These are phyloP conservation scores for Drosophila parthenogenetica DNA, from an alignment of 2,888 invertebrate species.

Conservation along the genomic window DNA sequence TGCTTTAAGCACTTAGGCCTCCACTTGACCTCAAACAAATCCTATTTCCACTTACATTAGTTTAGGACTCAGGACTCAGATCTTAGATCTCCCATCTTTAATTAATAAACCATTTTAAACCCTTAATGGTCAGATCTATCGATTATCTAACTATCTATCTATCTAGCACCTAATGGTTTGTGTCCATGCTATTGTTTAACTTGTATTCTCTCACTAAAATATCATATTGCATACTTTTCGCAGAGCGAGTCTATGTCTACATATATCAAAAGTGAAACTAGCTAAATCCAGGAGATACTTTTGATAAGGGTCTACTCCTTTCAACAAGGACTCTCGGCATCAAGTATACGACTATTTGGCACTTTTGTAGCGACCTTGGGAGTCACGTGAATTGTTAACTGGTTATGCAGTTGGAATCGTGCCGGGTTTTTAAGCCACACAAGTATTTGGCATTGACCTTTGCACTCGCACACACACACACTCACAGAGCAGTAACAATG, in stretches of 20 bases:
- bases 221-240: slow-evolving; percentile 46
- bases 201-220: not conserved
- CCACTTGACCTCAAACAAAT: too few species aligned
- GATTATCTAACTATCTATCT: too few species aligned
- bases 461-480: slow-evolving; percentile 32
- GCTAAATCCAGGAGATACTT: not conserved
- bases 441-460: slow-evolving; percentile 58
- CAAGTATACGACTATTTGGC: slow-evolving; percentile 8
- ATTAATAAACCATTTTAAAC: too few species aligned
- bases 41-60: too few species aligned
- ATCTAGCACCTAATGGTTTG: slow-evolving; percentile 23
- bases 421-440: slow-evolving; percentile 30
- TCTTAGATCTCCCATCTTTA: too few species aligned
- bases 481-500: slow-evolving; percentile 41
- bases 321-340: slow-evolving; percentile 8
- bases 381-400: slow-evolving; percentile 44
- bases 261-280: not conserved
- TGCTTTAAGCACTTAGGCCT: too few species aligned
- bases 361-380: slow-evolving; percentile 55
- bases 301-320: slow-evolving; percentile 15
- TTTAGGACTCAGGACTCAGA: too few species aligned
- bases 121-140: too few species aligned
- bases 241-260: not conserved
- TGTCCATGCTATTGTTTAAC: slow-evolving; percentile 27
- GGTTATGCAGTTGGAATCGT: slow-evolving; percentile 55